These are phyloP conservation scores for Neosalanx taihuensis DNA, from an alignment of 2,797 vertebrate genomes.

Conservation along the genomic window DNA sequence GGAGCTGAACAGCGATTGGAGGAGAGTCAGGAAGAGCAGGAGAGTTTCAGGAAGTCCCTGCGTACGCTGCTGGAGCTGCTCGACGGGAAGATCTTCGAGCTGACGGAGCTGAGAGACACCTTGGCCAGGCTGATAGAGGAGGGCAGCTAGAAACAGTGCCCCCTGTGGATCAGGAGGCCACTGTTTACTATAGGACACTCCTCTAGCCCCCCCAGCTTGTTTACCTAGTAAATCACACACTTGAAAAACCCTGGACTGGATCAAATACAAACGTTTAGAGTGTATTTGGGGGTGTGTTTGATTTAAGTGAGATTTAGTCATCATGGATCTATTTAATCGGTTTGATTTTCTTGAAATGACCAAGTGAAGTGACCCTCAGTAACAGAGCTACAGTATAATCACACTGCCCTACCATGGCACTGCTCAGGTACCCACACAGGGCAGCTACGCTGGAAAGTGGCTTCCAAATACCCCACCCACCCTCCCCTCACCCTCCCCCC, in stretches of 20 bases:
- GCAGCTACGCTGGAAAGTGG: constrained; percentile 53
- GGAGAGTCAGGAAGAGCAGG: constrained; percentile 94
- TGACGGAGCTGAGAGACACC: constrained; percentile 96
- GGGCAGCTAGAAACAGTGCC: constrained; percentile 84
- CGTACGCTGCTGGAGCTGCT: constrained; percentile 97
- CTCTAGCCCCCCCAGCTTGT: constrained; percentile 33
- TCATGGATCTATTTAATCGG: neutral
- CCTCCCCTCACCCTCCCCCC: constrained; percentile 22
- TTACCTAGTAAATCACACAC: neutral
- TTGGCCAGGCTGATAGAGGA: constrained; percentile 95
- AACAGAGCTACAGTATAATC: constrained; percentile 19
- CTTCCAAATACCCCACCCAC: constrained; percentile 32
- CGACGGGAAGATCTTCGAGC: constrained; percentile 99
- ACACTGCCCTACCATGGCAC: constrained; percentile 46
- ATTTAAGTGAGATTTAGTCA: neutral
- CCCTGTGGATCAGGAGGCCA: neutral
- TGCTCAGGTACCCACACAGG: constrained; percentile 46
- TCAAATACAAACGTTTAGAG: neutral
- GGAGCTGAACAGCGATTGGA: constrained; percentile 94
- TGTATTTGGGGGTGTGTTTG: constrained; percentile 1
- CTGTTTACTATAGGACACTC: constrained; percentile 47
- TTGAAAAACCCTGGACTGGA: neutral
- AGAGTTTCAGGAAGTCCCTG: constrained; percentile 96
- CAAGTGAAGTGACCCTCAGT: neutral
- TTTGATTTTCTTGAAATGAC: neutral